A percentile compares a stretch with the other conserved stretches of the same genome.
phyloP scores from a whole-genome alignment of 2,113 vertebrate genomes.

The Mormoops blainvillei region DNA sequence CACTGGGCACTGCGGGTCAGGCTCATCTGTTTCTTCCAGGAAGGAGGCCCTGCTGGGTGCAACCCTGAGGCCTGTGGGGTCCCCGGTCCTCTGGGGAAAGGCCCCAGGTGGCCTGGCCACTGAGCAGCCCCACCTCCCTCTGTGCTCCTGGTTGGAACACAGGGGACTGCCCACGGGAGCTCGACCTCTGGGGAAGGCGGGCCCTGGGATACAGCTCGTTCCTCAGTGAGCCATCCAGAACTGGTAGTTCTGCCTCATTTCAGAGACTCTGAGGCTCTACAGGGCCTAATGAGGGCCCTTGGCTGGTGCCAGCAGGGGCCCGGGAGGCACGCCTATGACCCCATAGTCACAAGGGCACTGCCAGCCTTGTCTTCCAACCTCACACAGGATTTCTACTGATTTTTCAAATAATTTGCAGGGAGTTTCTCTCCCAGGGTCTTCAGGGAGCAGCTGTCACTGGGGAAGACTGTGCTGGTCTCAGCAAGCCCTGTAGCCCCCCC shows the following conservation, averaged over 20 bases:
- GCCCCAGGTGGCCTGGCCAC: neutral
- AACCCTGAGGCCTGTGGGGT: accelerated
- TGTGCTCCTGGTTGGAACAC: neutral
- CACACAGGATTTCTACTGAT: neutral
- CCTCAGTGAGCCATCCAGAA: accelerated
- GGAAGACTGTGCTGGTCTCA: accelerated
- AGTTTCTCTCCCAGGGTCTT: neutral
- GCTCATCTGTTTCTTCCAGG: neutral
- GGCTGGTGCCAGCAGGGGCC: neutral
- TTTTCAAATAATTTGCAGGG: neutral
- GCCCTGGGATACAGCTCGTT: accelerated
- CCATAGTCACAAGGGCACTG: accelerated
- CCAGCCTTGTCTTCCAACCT: neutral
- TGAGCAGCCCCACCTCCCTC: accelerated
- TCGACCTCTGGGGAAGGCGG: neutral
- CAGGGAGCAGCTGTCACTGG: accelerated
- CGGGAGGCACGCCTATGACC: neutral
- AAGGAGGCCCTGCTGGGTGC: neutral
- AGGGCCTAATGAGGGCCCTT: neutral
- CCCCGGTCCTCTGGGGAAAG: neutral
- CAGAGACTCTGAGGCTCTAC: accelerated
- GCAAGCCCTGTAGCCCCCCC: neutral
- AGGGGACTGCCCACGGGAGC: accelerated
- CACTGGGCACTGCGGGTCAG: accelerated
- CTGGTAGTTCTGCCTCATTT: neutral